Evolutionary conservation across 2,888 invertebrate genomes (phyloP).

Genomic region (Synanthedon tipuliformis): DNA sequence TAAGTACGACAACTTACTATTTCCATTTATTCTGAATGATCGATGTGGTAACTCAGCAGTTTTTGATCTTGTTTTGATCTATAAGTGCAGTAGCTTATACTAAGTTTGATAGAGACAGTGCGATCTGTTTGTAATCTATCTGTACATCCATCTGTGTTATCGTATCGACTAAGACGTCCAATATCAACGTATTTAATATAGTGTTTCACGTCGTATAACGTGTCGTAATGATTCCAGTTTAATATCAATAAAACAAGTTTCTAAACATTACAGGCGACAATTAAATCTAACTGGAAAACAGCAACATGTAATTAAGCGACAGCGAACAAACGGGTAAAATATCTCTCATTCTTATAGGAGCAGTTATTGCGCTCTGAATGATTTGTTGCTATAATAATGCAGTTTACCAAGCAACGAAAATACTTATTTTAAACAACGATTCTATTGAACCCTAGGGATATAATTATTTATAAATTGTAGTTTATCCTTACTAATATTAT

Average conservation of each 20-base stretch:
- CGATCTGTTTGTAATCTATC: constrained; percentile 1
- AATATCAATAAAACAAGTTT: constrained; percentile 23
- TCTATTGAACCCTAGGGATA: too few relatives aligned
- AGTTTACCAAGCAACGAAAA: constrained; percentile 5
- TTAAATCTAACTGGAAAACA: constrained; percentile 57
- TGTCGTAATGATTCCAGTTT: background rate
- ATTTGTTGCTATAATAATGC: constrained; percentile 55
- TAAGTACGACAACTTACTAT: constrained; percentile 24
- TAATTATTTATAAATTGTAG: too few relatives aligned
- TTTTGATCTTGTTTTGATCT: constrained; percentile 57
- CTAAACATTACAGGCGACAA: constrained; percentile 26
- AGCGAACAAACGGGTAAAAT: constrained; percentile 32
- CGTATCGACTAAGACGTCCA: constrained; percentile 1
- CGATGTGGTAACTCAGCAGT: constrained; percentile 63
- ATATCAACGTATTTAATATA: constrained; percentile 3
- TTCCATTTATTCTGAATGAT: constrained; percentile 46
- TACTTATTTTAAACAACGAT: too few relatives aligned
- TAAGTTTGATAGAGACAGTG: constrained; percentile 23
- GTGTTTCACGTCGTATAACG: background rate
- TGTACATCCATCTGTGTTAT: background rate
- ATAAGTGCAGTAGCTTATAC: constrained; percentile 50
- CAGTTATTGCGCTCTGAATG: constrained; percentile 43
- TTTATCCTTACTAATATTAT: too few relatives aligned
- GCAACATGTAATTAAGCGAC: constrained; percentile 54
- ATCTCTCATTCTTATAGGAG: constrained; percentile 53